Base-by-base conservation (phyloP, 1,140 invertebrate genomes). In the Condylostylus longicornis region DNA sequence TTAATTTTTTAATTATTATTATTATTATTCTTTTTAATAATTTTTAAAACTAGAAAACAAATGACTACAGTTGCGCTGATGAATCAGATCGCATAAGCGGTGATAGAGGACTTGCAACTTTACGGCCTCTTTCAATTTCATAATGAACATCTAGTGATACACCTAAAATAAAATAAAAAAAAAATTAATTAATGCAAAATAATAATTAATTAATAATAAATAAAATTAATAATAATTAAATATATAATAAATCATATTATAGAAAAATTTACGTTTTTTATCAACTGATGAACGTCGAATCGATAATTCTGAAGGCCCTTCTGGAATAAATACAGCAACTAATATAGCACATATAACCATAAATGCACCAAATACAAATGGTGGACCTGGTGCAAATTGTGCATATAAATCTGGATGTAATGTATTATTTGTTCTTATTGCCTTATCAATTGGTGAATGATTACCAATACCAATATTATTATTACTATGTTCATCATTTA, bases 321-420 rank as follows among this genome's bases (percentile, higher is more conserved):
- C 82, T 21, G 89, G 88, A 54, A 95, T 87, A 64, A 93, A 91
- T 33, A 82, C 75, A 30, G 89, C 83, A 42, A 96, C 87, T 40
- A 94, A 64, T 49, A 97, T 71, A 20, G 95, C 95, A 60, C 89
- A 82, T 44, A 98, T 82, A 35, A 97, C 95, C 56, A 98, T 72
- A 53, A 98, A 69, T 35, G 94, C 88, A 38, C 95, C 96, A 67
- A 98, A 93, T 20, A 97, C 86, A 68, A 98, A 99, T n/a, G 95
- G 94, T 32, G 95, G 95, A n/a, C 95, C 95, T 31, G 94, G 94
- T 47, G 98, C 77, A 47, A 96, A 64, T 64, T 83, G 68, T 22
- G 61, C 58, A 38, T 69, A 62, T 18, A 53, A 53, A 1, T 40
- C 38, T 15, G 38, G 13, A 37, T 40, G 23, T 28, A 48, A 38